phyloP scores from a whole-genome alignment of 2,113 vertebrate species.

The Labrus mixtus region DNA sequence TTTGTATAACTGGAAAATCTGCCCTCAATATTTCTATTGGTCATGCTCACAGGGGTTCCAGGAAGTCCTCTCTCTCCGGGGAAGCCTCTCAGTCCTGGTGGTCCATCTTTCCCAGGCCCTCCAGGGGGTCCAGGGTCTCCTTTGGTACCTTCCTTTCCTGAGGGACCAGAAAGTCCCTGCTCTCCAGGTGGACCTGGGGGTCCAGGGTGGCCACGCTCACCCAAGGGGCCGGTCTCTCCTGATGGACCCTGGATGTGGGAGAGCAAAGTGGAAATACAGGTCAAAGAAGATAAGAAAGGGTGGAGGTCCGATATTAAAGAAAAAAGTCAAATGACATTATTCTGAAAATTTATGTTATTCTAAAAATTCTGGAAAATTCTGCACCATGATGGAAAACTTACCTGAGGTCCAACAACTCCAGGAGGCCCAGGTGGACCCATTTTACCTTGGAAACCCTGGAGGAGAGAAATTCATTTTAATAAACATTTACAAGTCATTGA shows the following conservation, averaged over 20 bases:
- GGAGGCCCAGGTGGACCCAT: slow-evolving; percentile 90
- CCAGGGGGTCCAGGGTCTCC: slow-evolving; percentile 90
- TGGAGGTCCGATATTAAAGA: background rate
- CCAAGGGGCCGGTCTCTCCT: slow-evolving; percentile 90
- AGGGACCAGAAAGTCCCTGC: slow-evolving; percentile 89
- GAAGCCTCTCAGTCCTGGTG: slow-evolving; percentile 90
- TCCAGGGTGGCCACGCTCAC: slow-evolving; percentile 90
- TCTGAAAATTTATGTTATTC: background rate
- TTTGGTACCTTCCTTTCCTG: slow-evolving; percentile 89
- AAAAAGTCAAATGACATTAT: background rate
- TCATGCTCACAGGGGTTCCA: slow-evolving; percentile 88
- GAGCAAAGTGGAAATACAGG: background rate
- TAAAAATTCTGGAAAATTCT: background rate
- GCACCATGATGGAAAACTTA: slow-evolving; percentile 47
- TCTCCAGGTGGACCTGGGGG: slow-evolving; percentile 92
- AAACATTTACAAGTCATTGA: background rate
- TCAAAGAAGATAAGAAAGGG: fast-evolving
- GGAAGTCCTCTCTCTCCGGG: slow-evolving; percentile 93
- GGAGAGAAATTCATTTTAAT: slow-evolving; percentile 19
- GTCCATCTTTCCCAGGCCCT: slow-evolving; percentile 90
- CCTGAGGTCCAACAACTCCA: slow-evolving; percentile 93
- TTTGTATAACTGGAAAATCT: background rate
- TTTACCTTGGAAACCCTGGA: slow-evolving; percentile 95
- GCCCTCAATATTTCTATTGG: background rate
- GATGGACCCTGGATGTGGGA: slow-evolving; percentile 83